Percentiles rank a stretch among this genome's conserved stretches.
phyloP scores from a whole-genome alignment of 1,140 invertebrate species.

The Triops cancriformis region DNA sequence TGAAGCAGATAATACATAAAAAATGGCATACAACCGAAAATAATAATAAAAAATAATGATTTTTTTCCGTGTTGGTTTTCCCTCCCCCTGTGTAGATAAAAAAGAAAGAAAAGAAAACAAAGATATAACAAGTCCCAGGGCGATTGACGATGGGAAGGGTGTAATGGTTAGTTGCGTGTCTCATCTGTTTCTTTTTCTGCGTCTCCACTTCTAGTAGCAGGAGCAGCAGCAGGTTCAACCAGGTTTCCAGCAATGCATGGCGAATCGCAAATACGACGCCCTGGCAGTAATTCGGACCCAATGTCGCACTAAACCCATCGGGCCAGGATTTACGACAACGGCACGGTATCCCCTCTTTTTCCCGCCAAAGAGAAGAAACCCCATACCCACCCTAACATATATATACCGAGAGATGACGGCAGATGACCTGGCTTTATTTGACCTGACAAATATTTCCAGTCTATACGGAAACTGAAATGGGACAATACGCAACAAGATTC shows the following conservation, averaged over 20 bases:
- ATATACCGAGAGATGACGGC: not conserved
- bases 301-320: slow-evolving; percentile 12
- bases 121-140: no score
- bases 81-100: no score
- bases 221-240: not conserved
- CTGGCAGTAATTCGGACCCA: slow-evolving; percentile 8
- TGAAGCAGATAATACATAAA: no score
- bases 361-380: not conserved
- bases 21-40: no score
- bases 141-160: not conserved
- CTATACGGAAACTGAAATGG: slow-evolving; percentile 10
- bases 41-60: no score
- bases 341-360: not conserved
- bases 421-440: not conserved
- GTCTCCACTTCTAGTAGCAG: no score
- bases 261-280: slow-evolving; percentile 12
- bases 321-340: slow-evolving; percentile 10
- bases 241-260: slow-evolving; percentile 8
- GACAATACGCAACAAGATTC: not conserved
- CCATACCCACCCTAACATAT: not conserved
- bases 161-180: not conserved
- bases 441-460: not conserved
- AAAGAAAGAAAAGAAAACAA: no score
- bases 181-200: not conserved
- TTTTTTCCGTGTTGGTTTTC: no score